Percentiles rank a stretch among this genome's conserved stretches.
phyloP scores from a whole-genome alignment of 2,797 vertebrate species.

The Xiphophorus birchmanni region DNA sequence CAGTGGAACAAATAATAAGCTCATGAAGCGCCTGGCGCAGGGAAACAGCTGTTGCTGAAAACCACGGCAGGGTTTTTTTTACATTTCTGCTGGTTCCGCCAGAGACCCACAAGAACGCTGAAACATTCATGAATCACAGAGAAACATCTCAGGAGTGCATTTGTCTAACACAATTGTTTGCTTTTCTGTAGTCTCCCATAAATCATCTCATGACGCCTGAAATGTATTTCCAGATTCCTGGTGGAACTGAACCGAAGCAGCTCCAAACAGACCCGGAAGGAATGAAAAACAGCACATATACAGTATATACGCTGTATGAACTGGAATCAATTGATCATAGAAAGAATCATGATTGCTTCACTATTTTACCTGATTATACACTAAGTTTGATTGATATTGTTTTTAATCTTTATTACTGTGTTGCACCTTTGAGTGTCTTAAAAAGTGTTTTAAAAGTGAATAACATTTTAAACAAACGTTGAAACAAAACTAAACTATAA shows the following conservation, averaged over 20 bases:
- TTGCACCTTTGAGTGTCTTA: too few species aligned
- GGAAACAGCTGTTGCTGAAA: constrained; percentile 1
- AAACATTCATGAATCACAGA: not conserved
- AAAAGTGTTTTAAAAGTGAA: too few species aligned
- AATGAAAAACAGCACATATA: not conserved
- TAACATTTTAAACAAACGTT: too few species aligned
- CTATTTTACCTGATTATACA: not conserved
- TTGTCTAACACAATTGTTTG: constrained; percentile 2
- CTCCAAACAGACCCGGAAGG: too few species aligned
- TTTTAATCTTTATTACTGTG: too few species aligned
- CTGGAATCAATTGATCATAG: not conserved
- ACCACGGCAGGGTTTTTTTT: not conserved
- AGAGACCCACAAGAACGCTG: not conserved
- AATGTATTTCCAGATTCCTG: constrained; percentile 5
- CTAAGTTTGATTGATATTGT: not conserved
- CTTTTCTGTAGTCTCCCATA: not conserved
- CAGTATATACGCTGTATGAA: not conserved
- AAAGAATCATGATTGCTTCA: not conserved
- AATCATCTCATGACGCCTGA: constrained; percentile 5
- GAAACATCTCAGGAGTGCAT: constrained; percentile 5
- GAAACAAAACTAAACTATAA: too few species aligned
- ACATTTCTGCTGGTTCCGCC: not conserved
- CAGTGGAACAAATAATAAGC: not conserved
- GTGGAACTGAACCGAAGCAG: constrained; percentile 7
- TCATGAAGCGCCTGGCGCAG: not conserved